These are phyloP conservation scores for Rhyacichthys aspro DNA, from an alignment of 2,797 vertebrate genomes.

Conservation along the genomic window DNA sequence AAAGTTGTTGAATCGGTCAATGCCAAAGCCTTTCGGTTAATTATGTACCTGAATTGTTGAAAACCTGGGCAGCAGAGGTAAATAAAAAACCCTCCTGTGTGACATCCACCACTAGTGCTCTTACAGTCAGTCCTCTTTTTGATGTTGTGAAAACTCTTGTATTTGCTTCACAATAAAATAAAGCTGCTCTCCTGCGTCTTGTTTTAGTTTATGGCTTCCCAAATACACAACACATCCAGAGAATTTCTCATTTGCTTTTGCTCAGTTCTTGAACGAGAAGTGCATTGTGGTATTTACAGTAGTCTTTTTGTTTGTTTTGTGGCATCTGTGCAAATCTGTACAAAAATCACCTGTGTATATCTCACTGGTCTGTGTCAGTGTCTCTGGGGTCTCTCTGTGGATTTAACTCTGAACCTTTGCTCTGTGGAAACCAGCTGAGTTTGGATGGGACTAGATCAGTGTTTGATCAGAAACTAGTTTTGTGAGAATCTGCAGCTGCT, in stretches of 20 bases:
- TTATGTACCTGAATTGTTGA: neutral
- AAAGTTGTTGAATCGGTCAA: neutral
- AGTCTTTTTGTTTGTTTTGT: no score
- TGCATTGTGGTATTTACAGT: no score
- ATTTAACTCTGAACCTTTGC: conserved; percentile 42
- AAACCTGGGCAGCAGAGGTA: conserved; percentile 16
- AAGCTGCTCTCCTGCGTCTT: conserved; percentile 39
- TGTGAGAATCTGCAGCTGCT: conserved; percentile 50
- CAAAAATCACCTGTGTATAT: no score
- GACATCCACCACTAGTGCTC: conserved; percentile 69
- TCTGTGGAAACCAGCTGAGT: conserved; percentile 44
- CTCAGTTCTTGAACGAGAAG: no score
- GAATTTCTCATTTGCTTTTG: no score
- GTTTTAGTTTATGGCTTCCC: neutral
- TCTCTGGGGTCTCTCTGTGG: neutral
- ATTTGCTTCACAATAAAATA: conserved; percentile 65
- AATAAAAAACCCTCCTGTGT: conserved; percentile 4
- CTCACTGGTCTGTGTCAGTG: no score
- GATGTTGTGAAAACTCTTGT: conserved; percentile 54
- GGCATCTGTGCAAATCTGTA: no score
- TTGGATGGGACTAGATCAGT: conserved; percentile 31
- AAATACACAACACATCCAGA: neutral
- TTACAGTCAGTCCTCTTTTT: conserved; percentile 58
- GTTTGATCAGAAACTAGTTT: conserved; percentile 30
- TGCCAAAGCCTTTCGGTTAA: conserved; percentile 20